Conservation (phyloP, 2,113 vertebrate genomes). For the Lamprologus tigripictilis region DNA sequence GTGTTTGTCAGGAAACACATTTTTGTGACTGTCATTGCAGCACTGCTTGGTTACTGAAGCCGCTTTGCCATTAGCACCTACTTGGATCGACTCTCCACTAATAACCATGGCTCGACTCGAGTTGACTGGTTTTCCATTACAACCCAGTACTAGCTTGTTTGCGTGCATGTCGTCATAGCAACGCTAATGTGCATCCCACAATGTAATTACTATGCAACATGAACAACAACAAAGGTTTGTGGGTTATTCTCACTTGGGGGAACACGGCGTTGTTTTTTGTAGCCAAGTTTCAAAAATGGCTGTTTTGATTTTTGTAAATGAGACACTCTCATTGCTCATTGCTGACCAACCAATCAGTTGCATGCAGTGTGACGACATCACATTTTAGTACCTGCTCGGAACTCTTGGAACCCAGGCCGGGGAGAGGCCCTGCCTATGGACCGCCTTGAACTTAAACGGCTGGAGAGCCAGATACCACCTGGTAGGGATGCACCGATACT, state of each 20-base stretch:
- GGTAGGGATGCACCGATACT: no score
- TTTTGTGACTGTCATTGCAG: not conserved
- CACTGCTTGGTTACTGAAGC: not conserved
- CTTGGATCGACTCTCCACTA: not conserved
- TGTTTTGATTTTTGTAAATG: not conserved
- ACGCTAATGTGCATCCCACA: not conserved
- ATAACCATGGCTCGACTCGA: not conserved
- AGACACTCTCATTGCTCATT: not conserved
- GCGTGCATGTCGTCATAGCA: not conserved
- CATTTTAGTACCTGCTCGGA: accelerated
- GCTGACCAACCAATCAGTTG: not conserved
- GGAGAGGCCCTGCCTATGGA: accelerated
- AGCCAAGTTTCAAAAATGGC: not conserved
- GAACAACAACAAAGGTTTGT: not conserved
- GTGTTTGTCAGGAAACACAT: not conserved
- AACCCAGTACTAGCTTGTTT: not conserved
- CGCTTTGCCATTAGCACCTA: not conserved
- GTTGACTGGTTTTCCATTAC: not conserved
- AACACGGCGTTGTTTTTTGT: not conserved
- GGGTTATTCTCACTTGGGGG: not conserved
- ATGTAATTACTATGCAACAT: not conserved
- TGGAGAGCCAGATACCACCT: not conserved
- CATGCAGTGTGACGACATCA: not conserved
- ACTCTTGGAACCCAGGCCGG: accelerated
- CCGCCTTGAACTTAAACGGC: not conserved